A percentile compares a stretch with the other conserved stretches of the same genome.
Conservation (phyloP, 2,888 invertebrate genomes). For the Osmoderma eremita region DNA sequence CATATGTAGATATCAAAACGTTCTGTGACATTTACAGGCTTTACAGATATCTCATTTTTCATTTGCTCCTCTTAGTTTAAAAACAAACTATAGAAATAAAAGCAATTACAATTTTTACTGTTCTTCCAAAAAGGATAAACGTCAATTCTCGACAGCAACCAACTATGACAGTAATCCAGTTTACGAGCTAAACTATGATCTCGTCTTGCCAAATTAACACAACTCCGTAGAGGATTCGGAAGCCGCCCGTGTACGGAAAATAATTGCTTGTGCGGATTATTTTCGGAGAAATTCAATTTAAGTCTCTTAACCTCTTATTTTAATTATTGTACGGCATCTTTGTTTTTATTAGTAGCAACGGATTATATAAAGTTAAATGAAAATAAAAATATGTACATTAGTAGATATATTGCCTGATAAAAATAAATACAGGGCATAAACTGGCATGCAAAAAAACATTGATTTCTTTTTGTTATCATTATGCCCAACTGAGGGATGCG, state of each 20-base stretch:
- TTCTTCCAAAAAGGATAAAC: constrained; percentile 17
- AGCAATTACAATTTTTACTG: constrained; percentile 12
- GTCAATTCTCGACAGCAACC: constrained; percentile 19
- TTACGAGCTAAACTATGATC: constrained; percentile 35
- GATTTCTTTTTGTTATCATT: too few relatives aligned
- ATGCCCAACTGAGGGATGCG: too few relatives aligned
- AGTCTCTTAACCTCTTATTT: constrained; percentile 26
- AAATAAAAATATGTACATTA: background rate
- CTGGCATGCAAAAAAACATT: background rate
- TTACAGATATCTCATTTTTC: too few relatives aligned
- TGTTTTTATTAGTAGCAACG: background rate
- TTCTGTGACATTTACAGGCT: too few relatives aligned
- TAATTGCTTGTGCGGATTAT: constrained; percentile 35
- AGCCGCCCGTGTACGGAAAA: constrained; percentile 30
- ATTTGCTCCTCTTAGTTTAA: too few relatives aligned
- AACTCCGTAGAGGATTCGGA: constrained; percentile 32
- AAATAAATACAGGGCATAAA: background rate
- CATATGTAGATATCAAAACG: too few relatives aligned
- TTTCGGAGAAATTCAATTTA: constrained; percentile 18
- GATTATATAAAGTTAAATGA: constrained; percentile 8
- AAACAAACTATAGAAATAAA: background rate
- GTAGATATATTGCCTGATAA: background rate
- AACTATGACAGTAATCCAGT: constrained; percentile 38
- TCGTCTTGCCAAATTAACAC: constrained; percentile 37
- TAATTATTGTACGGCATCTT: constrained; percentile 5